Evolutionary conservation across 35 echinoderm and acorn worm species (phyloP).

Genomic region (Stichopus chloronotus): DNA sequence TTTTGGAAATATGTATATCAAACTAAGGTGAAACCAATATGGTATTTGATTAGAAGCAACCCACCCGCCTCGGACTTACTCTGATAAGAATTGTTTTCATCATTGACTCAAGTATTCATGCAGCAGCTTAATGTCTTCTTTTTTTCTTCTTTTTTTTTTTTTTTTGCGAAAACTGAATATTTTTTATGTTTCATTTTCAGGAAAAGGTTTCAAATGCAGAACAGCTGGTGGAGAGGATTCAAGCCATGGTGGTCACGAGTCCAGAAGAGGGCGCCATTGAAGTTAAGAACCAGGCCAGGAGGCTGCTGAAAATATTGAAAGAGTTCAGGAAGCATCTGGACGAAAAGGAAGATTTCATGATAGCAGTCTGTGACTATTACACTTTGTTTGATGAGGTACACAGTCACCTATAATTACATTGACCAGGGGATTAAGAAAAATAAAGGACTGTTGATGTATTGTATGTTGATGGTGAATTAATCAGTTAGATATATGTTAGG

Average conservation of each 20-base stretch:
- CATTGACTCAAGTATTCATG: too few relatives aligned
- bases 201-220: constrained; percentile 66
- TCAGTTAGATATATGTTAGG: too few relatives aligned
- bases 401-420: not conserved
- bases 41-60: too few relatives aligned
- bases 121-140: too few relatives aligned
- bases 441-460: not conserved
- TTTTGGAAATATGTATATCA: not conserved
- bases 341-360: constrained; percentile 65
- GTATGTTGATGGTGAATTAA: too few relatives aligned
- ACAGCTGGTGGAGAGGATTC: constrained; percentile 52
- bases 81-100: too few relatives aligned
- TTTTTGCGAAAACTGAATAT: too few relatives aligned
- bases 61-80: too few relatives aligned
- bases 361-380: constrained; percentile 71
- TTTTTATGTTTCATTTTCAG: not conserved
- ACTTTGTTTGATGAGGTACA: constrained; percentile 75
- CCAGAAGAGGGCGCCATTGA: not conserved
- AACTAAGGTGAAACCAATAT: too few relatives aligned
- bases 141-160: too few relatives aligned
- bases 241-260: constrained; percentile 49
- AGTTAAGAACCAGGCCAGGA: constrained; percentile 55
- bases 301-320: constrained; percentile 43
- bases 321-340: constrained; percentile 68
- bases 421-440: not conserved